Base-by-base conservation (phyloP, 2,888 invertebrate genomes). In the Eupithecia centaureata region DNA sequence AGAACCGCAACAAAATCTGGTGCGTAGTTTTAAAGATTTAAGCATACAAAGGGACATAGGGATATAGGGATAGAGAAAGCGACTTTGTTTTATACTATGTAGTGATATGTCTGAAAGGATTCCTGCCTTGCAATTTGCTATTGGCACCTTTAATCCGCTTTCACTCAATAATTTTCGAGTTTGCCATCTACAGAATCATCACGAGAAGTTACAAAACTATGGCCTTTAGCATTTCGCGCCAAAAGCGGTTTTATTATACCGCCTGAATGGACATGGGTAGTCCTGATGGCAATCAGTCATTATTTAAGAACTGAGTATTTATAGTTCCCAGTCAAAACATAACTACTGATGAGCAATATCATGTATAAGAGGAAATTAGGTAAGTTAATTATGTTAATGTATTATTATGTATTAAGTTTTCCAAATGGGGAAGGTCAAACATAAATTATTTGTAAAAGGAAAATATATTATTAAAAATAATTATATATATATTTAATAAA, bases 101-200 rank as follows among this genome's bases (percentile, higher is more conserved):
- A n/a, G n/a, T n/a, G n/a, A n/a, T n/a, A n/a, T 18, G 42, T 18
- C 42, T 25, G 25, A 25, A 13, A 51, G 13, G 12, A 22, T 15
- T 51, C 5, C 12, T 25, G 5, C 25, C 51, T 51, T 25, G 12
- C 25, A 5, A 51, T 51, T 13, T 13, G 51, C 25, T 51, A 51
- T 25, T 51, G 51, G 25, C 51, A 51, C 51, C 22, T 51, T 30
- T 42, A 47, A 33, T 52, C 54, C 54, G 60, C 67, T 67, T 67
- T 67, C 67, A 54, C 59, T 32, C 54, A 54, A 56, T 67, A 54
- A 56, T 67, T 67, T 67, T 63, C 63, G 52, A 25, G 59, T 63
- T 32, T 59, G 25, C 54, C 54, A 18, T 61, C 42, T 54, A 22
- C 52, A 58, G 18, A 15, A 33, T 13, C 61, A 30, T 7, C 38